Conservation (phyloP, 1,140 invertebrate genomes). For the Bathynomus jamesi region DNA sequence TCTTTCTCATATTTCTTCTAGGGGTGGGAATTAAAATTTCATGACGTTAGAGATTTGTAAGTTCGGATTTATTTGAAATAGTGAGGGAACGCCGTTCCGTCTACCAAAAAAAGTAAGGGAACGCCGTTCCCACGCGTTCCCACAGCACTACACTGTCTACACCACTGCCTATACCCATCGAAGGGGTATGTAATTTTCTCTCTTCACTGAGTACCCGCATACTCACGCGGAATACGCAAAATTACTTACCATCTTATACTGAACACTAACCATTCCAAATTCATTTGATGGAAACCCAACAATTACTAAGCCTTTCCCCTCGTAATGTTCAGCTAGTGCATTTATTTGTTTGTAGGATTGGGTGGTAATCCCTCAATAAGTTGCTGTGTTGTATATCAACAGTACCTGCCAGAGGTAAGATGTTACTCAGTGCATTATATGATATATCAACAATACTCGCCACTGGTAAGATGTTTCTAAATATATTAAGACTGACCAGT, state of each 20-base stretch:
- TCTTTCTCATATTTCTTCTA: too few relatives aligned
- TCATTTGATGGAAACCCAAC: slow-evolving; percentile 52
- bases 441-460: slow-evolving; percentile 45
- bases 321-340: slow-evolving; percentile 44
- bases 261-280: slow-evolving; percentile 45
- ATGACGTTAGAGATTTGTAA: too few relatives aligned
- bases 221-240: not conserved
- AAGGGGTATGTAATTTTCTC: not conserved
- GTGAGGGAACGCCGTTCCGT: too few relatives aligned
- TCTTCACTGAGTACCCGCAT: not conserved
- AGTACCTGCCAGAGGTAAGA: slow-evolving; percentile 38
- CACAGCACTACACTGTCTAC: too few relatives aligned
- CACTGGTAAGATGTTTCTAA: not conserved
- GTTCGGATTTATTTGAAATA: too few relatives aligned
- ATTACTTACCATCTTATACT: not conserved
- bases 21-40: too few relatives aligned
- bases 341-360: slow-evolving; percentile 47
- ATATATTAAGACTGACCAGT: not conserved
- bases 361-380: slow-evolving; percentile 48
- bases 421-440: not conserved
- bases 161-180: not conserved
- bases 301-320: slow-evolving; percentile 43
- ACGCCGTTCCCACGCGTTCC: too few relatives aligned
- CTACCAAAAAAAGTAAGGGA: too few relatives aligned
- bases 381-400: slow-evolving; percentile 51